Evolutionary conservation across 2,113 vertebrate species (phyloP).

Genomic region (Phycodurus eques): DNA sequence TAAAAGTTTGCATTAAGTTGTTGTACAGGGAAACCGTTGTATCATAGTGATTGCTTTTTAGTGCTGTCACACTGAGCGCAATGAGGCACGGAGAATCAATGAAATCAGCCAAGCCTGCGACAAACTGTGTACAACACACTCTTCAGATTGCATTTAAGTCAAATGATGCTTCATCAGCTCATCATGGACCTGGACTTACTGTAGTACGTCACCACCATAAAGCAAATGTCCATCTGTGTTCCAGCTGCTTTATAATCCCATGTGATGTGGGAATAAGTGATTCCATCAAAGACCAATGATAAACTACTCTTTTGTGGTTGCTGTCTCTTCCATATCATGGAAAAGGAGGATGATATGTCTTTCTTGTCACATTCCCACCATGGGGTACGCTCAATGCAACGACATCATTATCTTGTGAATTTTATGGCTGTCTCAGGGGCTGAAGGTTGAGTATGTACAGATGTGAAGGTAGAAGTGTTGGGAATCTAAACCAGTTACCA

Average conservation of each 20-base stretch:
- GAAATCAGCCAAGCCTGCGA: neutral
- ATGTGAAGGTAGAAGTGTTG: neutral
- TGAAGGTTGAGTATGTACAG: slow-evolving; percentile 5
- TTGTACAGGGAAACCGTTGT: slow-evolving; percentile 4
- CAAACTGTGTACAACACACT: neutral
- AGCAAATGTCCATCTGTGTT: slow-evolving; percentile 13
- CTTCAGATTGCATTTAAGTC: neutral
- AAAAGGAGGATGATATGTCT: slow-evolving; percentile 15
- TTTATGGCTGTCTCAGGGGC: slow-evolving; percentile 1
- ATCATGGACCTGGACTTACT: slow-evolving; percentile 7
- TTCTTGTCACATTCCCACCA: neutral
- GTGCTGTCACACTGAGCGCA: neutral
- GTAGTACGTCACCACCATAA: slow-evolving; percentile 21
- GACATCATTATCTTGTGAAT: slow-evolving; percentile 2
- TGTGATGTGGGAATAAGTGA: slow-evolving; percentile 15
- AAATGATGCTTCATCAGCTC: slow-evolving; percentile 8
- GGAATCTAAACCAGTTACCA: neutral
- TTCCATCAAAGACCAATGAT: slow-evolving; percentile 28
- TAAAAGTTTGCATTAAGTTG: slow-evolving; percentile 8
- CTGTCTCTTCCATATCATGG: slow-evolving; percentile 15
- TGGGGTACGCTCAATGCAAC: slow-evolving; percentile 6
- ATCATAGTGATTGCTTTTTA: slow-evolving; percentile 6
- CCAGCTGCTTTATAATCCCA: slow-evolving; percentile 7
- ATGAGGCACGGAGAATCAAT: slow-evolving; percentile 10
- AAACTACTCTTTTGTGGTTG: slow-evolving; percentile 23